Conservation (phyloP, 2,888 invertebrate species). For the Phanerotoma sp. region DNA sequence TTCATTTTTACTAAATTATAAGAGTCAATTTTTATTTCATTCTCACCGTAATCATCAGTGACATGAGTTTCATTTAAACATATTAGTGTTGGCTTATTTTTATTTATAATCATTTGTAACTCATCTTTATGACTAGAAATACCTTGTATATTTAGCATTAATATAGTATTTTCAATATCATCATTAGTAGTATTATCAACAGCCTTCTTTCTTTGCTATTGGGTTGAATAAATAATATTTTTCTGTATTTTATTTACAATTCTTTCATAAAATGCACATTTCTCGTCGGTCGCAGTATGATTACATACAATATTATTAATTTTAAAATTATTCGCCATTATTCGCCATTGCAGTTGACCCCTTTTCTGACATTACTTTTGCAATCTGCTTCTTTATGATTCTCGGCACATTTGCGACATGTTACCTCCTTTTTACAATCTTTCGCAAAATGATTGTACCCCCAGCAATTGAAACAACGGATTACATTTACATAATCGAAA, state of each 20-base stretch:
- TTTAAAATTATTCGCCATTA: constrained; percentile 14
- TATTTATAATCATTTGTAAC: not conserved
- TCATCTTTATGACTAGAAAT: constrained; percentile 9
- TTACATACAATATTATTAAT: constrained; percentile 1
- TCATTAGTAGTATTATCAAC: not conserved
- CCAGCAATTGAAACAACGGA: constrained; percentile 7
- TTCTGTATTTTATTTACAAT: constrained; percentile 3
- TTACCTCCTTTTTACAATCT: constrained; percentile 18
- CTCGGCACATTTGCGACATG: constrained; percentile 20
- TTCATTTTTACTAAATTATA: not conserved
- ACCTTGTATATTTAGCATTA: constrained; percentile 13
- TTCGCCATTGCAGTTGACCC: constrained; percentile 22
- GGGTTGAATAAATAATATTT: constrained; percentile 11
- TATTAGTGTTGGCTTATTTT: not conserved
- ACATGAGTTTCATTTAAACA: constrained; percentile 1
- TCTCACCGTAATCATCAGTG: not conserved
- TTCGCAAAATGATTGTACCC: constrained; percentile 24
- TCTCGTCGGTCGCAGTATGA: constrained; percentile 14
- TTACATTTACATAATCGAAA: not conserved
- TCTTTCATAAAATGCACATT: constrained; percentile 15
- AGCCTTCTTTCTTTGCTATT: constrained; percentile 23
- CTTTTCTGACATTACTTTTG: constrained; percentile 2
- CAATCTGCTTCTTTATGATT: constrained; percentile 15
- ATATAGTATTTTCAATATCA: not conserved
- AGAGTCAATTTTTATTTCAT: not conserved